phyloP scores from a whole-genome alignment of 2,888 invertebrate genomes.

The Cremastinae sp. region DNA sequence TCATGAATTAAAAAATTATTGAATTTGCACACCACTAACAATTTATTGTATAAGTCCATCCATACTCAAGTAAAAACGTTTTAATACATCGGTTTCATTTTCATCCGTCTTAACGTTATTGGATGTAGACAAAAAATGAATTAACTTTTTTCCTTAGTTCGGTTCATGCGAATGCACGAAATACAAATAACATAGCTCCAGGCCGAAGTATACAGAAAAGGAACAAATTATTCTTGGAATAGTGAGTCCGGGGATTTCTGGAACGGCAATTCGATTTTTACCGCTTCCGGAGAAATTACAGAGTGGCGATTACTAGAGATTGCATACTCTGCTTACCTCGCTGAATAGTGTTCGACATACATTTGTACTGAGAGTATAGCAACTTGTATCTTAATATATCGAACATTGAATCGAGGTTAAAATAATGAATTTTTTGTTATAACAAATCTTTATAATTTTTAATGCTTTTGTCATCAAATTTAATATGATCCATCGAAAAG shows the following conservation, averaged over 20 bases:
- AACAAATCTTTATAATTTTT: no score
- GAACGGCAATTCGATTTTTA: conserved; percentile 55
- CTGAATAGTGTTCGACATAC: conserved; percentile 17
- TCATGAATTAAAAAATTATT: no score
- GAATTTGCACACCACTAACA: no score
- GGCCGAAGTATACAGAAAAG: background rate
- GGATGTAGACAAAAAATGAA: no score
- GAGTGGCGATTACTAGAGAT: conserved; percentile 44
- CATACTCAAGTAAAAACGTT: no score
- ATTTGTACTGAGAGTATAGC: conserved; percentile 34
- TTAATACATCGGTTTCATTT: no score
- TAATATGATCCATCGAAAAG: background rate
- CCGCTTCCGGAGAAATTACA: conserved; percentile 23
- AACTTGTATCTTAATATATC: background rate
- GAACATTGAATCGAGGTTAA: background rate
- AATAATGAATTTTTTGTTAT: background rate
- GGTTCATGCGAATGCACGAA: no score
- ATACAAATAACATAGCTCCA: background rate
- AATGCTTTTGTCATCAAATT: no score
- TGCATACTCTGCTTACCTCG: conserved; percentile 34
- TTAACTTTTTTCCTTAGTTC: no score
- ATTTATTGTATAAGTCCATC: no score
- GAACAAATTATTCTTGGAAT: conserved; percentile 50
- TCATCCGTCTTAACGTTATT: no score
- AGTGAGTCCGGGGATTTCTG: conserved; percentile 34